Percentiles rank a stretch among this genome's conserved stretches.
Evolutionary conservation across 2,888 invertebrate species (phyloP).

Genomic region (Apomyelois bistriatella): DNA sequence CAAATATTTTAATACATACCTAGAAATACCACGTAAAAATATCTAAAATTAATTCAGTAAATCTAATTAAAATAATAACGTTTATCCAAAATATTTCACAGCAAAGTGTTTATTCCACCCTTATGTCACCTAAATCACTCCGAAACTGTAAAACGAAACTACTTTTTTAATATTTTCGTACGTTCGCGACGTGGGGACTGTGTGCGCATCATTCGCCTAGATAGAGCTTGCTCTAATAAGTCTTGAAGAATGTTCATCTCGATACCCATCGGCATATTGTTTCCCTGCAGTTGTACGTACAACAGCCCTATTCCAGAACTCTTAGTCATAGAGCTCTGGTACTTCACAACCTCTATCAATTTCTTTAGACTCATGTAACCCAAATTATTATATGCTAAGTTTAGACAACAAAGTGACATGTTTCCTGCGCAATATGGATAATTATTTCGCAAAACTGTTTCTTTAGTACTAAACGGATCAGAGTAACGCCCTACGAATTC

Average conservation of each 20-base stretch:
- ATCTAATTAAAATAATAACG: not conserved
- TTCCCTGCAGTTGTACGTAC: not conserved
- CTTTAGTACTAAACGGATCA: not conserved
- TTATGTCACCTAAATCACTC: too few species aligned
- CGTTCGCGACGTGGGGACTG: not conserved
- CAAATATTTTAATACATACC: not conserved
- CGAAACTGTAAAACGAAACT: too few species aligned
- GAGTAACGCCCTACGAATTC: not conserved
- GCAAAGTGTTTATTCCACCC: too few species aligned
- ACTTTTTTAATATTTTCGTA: too few species aligned
- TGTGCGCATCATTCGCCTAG: not conserved
- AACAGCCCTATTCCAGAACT: not conserved
- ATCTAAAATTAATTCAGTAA: not conserved
- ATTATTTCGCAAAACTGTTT: not conserved
- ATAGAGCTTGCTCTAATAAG: not conserved
- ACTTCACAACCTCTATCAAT: not conserved
- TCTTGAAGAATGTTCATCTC: not conserved
- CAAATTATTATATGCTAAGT: constrained; percentile 1
- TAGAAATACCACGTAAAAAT: not conserved
- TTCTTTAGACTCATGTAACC: not conserved
- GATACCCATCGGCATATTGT: not conserved
- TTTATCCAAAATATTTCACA: not conserved
- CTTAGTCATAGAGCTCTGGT: not conserved
- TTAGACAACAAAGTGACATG: not conserved
- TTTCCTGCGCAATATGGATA: not conserved